Conservation (phyloP, 2,888 invertebrate genomes). For the Calliopum simillimum region DNA sequence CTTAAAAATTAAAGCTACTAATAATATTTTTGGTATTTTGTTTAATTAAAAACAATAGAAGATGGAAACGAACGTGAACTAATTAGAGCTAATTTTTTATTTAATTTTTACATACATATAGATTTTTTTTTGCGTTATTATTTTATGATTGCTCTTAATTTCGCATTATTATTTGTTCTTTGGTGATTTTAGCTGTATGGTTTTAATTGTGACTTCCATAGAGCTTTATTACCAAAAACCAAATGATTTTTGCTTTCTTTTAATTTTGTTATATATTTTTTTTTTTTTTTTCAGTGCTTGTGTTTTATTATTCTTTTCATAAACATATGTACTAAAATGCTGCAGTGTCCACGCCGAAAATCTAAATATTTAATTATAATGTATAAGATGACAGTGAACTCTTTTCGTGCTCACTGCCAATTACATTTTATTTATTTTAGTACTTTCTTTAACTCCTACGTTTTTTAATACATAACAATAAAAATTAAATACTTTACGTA, state of each 20-base stretch:
- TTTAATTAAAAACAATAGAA: too few species aligned
- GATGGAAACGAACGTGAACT: too few species aligned
- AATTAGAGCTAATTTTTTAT: too few species aligned
- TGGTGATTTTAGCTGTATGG: conserved; percentile 83
- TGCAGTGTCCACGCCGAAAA: too few species aligned
- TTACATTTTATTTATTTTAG: background rate
- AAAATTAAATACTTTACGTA: background rate
- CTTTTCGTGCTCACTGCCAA: too few species aligned
- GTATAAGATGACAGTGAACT: too few species aligned
- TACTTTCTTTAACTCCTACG: background rate
- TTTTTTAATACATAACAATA: background rate
- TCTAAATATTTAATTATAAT: too few species aligned
- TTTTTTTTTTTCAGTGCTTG: conserved; percentile 23
- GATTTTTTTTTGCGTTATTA: conserved; percentile 35
- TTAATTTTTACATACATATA: background rate
- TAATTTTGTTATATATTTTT: conserved; percentile 38
- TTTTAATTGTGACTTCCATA: conserved; percentile 70
- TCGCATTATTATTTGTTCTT: conserved; percentile 72
- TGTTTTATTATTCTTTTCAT: conserved; percentile 14
- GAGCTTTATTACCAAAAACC: conserved; percentile 81
- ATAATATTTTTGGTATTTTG: too few species aligned
- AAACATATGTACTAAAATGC: background rate
- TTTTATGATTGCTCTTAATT: conserved; percentile 42
- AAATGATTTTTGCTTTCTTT: conserved; percentile 66
- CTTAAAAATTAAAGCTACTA: too few species aligned